phyloP scores from a whole-genome alignment of 2,888 invertebrate species.

The Liodrosophila aerea region DNA sequence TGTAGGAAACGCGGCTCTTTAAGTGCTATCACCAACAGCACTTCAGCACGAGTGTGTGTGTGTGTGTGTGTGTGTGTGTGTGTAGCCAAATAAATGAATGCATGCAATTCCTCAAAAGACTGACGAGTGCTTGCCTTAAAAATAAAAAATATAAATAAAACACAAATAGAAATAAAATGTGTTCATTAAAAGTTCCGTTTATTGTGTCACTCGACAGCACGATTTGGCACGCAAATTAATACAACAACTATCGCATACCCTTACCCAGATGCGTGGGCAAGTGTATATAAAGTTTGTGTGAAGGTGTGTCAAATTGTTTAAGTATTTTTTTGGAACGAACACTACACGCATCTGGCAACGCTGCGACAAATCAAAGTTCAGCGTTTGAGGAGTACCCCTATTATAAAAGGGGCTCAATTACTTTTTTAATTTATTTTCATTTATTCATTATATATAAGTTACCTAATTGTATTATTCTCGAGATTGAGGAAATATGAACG shows the following conservation, averaged over 20 bases:
- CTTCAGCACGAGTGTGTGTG: constrained; percentile 1
- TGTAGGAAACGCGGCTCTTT: constrained; percentile 17
- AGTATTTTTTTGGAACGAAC: too few relatives aligned
- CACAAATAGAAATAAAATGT: constrained; percentile 22
- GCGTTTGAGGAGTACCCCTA: too few relatives aligned
- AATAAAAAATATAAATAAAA: constrained; percentile 34
- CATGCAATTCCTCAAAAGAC: constrained; percentile 39
- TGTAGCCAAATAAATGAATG: constrained; percentile 27
- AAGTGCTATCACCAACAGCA: constrained; percentile 19
- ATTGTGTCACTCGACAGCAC: constrained; percentile 16
- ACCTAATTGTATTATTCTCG: neutral
- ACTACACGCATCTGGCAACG: too few relatives aligned
- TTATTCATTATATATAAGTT: too few relatives aligned
- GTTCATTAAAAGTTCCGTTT: constrained; percentile 40
- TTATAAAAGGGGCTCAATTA: too few relatives aligned
- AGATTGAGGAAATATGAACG: neutral
- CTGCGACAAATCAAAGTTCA: too few relatives aligned
- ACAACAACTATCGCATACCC: constrained; percentile 35
- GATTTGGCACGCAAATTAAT: neutral
- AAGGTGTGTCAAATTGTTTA: too few relatives aligned
- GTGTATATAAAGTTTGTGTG: neutral
- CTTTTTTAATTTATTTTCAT: too few relatives aligned
- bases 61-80: constrained; percentile 7
- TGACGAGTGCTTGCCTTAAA: constrained; percentile 31
- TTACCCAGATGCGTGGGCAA: constrained; percentile 11